A percentile compares a stretch with the other conserved stretches of the same genome.
phyloP scores from a whole-genome alignment of 1,140 invertebrate genomes.

The Aphidius ervi region DNA sequence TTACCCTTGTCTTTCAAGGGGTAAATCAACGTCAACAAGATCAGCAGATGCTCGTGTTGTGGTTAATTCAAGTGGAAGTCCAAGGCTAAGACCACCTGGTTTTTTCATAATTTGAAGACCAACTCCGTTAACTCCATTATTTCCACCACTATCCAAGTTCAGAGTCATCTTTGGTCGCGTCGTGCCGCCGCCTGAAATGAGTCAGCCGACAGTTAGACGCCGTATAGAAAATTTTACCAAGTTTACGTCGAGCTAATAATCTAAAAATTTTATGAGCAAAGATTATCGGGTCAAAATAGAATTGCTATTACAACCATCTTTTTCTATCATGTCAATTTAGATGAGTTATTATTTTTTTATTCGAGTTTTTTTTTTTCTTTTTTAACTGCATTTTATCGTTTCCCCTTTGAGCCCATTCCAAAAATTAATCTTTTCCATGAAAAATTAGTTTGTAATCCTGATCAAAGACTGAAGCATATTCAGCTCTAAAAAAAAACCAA shows the following conservation, averaged over 20 bases:
- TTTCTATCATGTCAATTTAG: neutral
- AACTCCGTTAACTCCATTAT: constrained; percentile 23
- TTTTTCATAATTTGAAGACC: constrained; percentile 41
- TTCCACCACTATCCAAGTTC: constrained; percentile 60
- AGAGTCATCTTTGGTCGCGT: constrained; percentile 67
- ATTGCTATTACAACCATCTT: neutral
- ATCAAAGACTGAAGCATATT: neutral
- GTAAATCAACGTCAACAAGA: constrained; percentile 73
- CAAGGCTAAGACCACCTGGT: constrained; percentile 52
- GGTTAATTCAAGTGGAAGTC: constrained; percentile 60
- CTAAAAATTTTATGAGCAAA: constrained; percentile 14
- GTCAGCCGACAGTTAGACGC: constrained; percentile 40
- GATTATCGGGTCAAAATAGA: constrained; percentile 18
- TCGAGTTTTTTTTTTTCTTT: constrained; percentile 5
- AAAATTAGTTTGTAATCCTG: neutral
- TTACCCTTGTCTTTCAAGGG: constrained; percentile 82
- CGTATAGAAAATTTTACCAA: constrained; percentile 24
- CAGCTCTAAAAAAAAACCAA: neutral
- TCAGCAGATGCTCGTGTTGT: constrained; percentile 59
- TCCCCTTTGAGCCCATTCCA: neutral
- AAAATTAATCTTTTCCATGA: constrained; percentile 26
- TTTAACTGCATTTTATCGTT: no score
- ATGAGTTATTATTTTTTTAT: constrained; percentile 1
- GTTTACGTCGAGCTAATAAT: constrained; percentile 1
- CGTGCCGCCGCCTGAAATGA: constrained; percentile 44